Percentiles rank a stretch among this genome's conserved stretches.
phyloP scores from a whole-genome alignment of 2,888 invertebrate genomes.

The Bruchidius siliquastri region DNA sequence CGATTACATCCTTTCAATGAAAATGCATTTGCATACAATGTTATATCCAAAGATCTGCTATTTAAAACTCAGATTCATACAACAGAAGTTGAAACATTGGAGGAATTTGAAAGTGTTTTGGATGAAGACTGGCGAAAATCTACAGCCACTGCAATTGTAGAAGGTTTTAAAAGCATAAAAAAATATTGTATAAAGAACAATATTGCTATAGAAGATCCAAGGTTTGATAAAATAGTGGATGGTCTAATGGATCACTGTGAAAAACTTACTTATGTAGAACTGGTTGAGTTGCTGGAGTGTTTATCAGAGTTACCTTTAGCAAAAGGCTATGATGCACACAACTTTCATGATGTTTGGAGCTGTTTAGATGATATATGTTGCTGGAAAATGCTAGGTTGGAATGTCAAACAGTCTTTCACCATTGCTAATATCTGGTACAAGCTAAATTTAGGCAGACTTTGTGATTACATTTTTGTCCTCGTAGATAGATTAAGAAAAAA shows the following conservation, averaged over 20 bases:
- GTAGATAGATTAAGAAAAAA: constrained; percentile 56
- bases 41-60: constrained; percentile 10
- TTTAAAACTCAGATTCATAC: not conserved
- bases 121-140: constrained; percentile 31
- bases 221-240: constrained; percentile 44
- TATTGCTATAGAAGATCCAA: constrained; percentile 35
- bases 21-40: constrained; percentile 18
- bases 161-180: constrained; percentile 33
- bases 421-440: constrained; percentile 63
- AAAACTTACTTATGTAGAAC: constrained; percentile 54
- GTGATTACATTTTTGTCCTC: constrained; percentile 54
- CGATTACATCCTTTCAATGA: constrained; percentile 7
- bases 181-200: constrained; percentile 33
- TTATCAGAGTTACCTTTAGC: constrained; percentile 54
- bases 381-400: constrained; percentile 49
- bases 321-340: constrained; percentile 51
- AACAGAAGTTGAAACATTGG: not conserved
- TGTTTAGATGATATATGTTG: constrained; percentile 64
- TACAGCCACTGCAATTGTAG: constrained; percentile 33
- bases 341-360: constrained; percentile 62
- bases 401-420: constrained; percentile 52
- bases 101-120: constrained; percentile 18
- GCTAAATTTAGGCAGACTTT: constrained; percentile 47
- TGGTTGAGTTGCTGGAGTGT: constrained; percentile 52
- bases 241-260: constrained; percentile 51